Evolutionary conservation across 2,888 invertebrate species (phyloP).

Genomic region (Scaptomyza parva): DNA sequence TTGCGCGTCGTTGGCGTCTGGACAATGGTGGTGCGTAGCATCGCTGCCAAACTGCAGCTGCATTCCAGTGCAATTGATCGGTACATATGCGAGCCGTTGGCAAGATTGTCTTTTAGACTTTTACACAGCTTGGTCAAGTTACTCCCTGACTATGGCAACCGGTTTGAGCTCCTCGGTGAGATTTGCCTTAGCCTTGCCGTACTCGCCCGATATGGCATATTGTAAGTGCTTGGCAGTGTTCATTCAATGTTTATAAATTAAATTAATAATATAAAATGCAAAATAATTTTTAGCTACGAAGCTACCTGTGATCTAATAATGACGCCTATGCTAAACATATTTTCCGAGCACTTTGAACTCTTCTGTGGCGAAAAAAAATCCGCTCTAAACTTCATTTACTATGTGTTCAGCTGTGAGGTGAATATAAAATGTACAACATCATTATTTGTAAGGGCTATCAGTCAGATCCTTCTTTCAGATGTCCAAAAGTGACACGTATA

Average conservation of each 20-base stretch:
- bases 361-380: constrained; percentile 38
- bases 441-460: not conserved
- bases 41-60: constrained; percentile 26
- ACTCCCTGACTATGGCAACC: constrained; percentile 25
- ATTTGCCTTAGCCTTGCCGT: constrained; percentile 44
- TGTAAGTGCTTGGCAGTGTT: constrained; percentile 42
- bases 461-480: constrained; percentile 30
- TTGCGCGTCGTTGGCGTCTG: constrained; percentile 44
- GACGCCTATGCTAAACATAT: constrained; percentile 57
- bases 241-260: not conserved
- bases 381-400: constrained; percentile 50
- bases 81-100: constrained; percentile 56
- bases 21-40: constrained; percentile 35
- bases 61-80: constrained; percentile 16
- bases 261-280: not conserved
- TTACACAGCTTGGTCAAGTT: constrained; percentile 50
- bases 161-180: constrained; percentile 21
- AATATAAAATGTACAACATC: not conserved
- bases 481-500: constrained; percentile 11
- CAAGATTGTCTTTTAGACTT: constrained; percentile 60
- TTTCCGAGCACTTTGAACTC: constrained; percentile 31
- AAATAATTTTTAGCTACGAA: constrained; percentile 34
- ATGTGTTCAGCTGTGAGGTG: constrained; percentile 42
- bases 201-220: constrained; percentile 58
- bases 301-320: constrained; percentile 39